phyloP scores from a whole-genome alignment of 2,113 vertebrate species.

The Capricornis sumatraensis region DNA sequence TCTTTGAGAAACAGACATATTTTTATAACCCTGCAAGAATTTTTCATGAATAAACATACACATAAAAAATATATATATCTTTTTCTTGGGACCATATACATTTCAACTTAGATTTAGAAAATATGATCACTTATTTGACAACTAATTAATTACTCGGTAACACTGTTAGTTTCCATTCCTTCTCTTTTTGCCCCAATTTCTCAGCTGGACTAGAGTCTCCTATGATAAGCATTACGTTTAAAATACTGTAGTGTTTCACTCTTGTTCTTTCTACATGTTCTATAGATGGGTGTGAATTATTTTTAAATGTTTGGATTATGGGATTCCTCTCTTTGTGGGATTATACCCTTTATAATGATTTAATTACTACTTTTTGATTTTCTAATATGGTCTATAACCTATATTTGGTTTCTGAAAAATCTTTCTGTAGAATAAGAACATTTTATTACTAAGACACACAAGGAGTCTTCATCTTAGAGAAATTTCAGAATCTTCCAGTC shows the following conservation, averaged over 20 bases:
- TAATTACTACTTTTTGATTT: neutral
- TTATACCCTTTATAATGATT: neutral
- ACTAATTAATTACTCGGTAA: rapidly evolving
- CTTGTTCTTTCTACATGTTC: neutral
- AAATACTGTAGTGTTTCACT: rapidly evolving
- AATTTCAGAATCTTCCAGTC: neutral
- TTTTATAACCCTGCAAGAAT: neutral
- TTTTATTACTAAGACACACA: neutral
- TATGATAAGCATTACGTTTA: neutral
- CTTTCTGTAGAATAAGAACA: neutral
- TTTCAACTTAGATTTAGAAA: neutral
- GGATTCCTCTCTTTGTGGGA: neutral
- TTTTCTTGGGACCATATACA: neutral
- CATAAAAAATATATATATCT: neutral
- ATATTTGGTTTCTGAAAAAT: neutral
- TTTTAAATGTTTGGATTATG: neutral
- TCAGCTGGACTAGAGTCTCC: neutral
- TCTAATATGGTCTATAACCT: neutral
- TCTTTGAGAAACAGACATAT: neutral
- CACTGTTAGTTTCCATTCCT: neutral
- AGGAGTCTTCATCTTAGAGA: neutral
- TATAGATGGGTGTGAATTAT: neutral
- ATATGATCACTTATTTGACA: no score
- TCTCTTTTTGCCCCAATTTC: neutral
- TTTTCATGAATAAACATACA: neutral